Evolutionary conservation across 2,113 vertebrate genomes (phyloP).

Genomic region (Halichoeres trimaculatus): DNA sequence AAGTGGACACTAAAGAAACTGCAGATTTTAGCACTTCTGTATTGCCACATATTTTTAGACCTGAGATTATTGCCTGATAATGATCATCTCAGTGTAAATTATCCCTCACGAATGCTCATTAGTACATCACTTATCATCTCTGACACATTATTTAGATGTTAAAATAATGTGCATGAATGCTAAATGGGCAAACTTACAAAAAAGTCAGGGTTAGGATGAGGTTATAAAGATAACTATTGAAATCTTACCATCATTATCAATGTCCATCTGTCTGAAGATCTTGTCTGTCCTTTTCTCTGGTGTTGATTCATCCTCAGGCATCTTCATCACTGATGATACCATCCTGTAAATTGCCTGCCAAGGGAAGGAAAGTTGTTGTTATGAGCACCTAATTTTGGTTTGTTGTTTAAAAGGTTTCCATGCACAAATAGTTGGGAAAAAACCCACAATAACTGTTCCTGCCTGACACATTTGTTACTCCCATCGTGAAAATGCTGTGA

Average conservation of each 20-base stretch:
- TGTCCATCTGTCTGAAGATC: constrained; percentile 99
- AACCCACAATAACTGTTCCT: neutral
- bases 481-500: constrained; percentile 13
- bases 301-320: constrained; percentile 97
- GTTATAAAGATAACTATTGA: too few species aligned
- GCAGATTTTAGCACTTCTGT: too few species aligned
- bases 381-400: constrained; percentile 3
- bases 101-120: neutral
- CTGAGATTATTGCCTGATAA: too few species aligned
- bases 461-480: neutral
- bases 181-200: neutral
- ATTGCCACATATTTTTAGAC: too few species aligned
- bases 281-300: constrained; percentile 98
- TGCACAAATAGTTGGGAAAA: neutral
- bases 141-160: too few species aligned
- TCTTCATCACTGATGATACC: constrained; percentile 99
- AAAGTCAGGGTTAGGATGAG: neutral
- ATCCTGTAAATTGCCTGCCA: constrained; percentile 86
- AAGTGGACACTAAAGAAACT: too few species aligned
- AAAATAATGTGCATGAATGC: too few species aligned
- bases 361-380: constrained; percentile 1
- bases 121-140: too few species aligned
- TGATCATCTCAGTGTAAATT: too few species aligned
- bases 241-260: constrained; percentile 93
- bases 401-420: neutral